Conservation (phyloP, 2,797 vertebrate genomes). For the Erpetoichthys calabaricus region DNA sequence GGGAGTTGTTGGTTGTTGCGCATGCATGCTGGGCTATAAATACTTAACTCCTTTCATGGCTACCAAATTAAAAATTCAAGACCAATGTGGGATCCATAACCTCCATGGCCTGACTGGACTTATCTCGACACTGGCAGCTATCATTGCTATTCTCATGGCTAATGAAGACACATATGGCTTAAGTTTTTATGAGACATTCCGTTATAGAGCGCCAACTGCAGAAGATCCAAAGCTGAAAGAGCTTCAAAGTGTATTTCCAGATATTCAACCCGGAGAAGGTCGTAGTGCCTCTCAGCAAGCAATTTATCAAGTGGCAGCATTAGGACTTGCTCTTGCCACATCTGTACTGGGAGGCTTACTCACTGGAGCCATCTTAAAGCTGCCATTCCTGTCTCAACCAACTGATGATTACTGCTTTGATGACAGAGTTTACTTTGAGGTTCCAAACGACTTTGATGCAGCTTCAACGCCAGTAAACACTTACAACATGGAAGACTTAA, state of each 20-base stretch:
- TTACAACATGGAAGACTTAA: slow-evolving; percentile 7
- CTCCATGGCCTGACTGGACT: slow-evolving; percentile 63
- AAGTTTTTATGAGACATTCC: slow-evolving; percentile 41
- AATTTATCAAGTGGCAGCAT: slow-evolving; percentile 47
- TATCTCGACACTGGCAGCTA: slow-evolving; percentile 49
- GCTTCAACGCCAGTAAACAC: background rate
- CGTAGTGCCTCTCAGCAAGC: slow-evolving; percentile 40
- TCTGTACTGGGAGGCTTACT: slow-evolving; percentile 46
- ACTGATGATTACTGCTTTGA: slow-evolving; percentile 53
- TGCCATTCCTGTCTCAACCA: slow-evolving; percentile 45
- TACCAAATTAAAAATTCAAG: slow-evolving; percentile 38
- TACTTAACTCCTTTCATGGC: slow-evolving; percentile 56
- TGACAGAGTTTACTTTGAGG: slow-evolving; percentile 52
- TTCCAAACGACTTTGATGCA: slow-evolving; percentile 36
- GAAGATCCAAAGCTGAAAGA: slow-evolving; percentile 38
- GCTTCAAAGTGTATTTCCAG: slow-evolving; percentile 27
- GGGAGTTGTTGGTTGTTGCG: slow-evolving; percentile 48
- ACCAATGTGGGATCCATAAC: slow-evolving; percentile 74
- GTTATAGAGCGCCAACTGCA: slow-evolving; percentile 32
- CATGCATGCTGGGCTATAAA: slow-evolving; percentile 62
- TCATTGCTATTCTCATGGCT: slow-evolving; percentile 40
- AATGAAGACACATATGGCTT: slow-evolving; percentile 35
- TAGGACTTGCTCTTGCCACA: slow-evolving; percentile 37
- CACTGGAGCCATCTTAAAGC: slow-evolving; percentile 42
- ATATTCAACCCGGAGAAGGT: slow-evolving; percentile 22